Evolutionary conservation across 2,888 invertebrate genomes (phyloP).

Genomic region (Sepiola atlantica): DNA sequence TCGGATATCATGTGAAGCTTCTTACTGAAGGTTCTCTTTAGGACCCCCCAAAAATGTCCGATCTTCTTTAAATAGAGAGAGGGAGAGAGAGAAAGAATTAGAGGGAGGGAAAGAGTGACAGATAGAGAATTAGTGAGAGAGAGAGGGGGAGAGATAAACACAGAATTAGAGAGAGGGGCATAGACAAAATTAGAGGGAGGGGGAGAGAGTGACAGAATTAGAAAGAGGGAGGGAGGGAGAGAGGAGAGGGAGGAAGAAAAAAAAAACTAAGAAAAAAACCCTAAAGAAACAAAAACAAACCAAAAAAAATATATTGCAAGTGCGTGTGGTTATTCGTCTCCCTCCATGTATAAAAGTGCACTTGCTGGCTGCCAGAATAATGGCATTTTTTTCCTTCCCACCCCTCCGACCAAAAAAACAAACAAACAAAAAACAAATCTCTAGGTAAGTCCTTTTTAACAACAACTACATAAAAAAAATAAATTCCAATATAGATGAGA

Average conservation of each 20-base stretch:
- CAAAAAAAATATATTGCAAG: neutral
- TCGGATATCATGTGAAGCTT: neutral
- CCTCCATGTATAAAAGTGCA: slow-evolving; percentile 10
- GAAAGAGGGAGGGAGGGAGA: no score
- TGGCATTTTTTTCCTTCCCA: neutral
- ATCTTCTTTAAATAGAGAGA: neutral
- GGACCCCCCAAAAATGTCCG: slow-evolving; percentile 23
- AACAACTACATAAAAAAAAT: neutral
- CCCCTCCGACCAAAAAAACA: neutral
- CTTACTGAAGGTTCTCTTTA: neutral
- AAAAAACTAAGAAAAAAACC: neutral
- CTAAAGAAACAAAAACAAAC: no score
- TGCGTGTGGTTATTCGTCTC: neutral
- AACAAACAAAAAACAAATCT: neutral
- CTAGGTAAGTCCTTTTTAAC: slow-evolving; percentile 32
- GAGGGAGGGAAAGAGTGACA: no score
- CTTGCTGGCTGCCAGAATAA: neutral
- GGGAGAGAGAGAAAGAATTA: no score
- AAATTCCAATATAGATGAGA: neutral
- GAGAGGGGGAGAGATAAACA: no score
- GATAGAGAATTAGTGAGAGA: no score
- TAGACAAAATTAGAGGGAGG: no score
- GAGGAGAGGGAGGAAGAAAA: no score
- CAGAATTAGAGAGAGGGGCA: no score
- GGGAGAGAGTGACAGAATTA: no score